Evolutionary conservation across 1,140 invertebrate genomes (phyloP).

Genomic region (Araneus ventricosus): DNA sequence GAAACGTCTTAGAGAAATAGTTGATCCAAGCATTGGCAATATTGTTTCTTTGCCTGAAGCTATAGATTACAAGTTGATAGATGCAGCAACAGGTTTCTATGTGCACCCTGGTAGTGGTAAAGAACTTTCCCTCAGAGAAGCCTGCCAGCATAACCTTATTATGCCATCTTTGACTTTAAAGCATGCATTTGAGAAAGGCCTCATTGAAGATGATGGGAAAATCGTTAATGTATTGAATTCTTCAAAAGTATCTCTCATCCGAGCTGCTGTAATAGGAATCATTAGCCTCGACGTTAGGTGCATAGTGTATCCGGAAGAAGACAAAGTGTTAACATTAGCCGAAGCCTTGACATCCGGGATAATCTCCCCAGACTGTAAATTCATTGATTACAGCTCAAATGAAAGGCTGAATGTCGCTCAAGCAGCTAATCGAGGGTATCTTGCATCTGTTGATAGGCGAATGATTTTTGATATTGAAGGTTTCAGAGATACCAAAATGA

Average conservation of each 20-base stretch:
- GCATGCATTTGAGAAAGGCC: conserved; percentile 89
- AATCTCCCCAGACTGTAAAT: conserved; percentile 87
- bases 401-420: conserved; percentile 87
- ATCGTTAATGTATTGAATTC: conserved; percentile 90
- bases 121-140: conserved; percentile 89
- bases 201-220: conserved; percentile 88
- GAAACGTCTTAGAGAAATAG: conserved; percentile 88
- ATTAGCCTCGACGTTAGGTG: conserved; percentile 92
- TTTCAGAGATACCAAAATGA: conserved; percentile 90
- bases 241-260: conserved; percentile 87
- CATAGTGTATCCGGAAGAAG: conserved; percentile 87
- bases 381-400: conserved; percentile 86
- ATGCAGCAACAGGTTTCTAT: conserved; percentile 89
- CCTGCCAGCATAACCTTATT: conserved; percentile 88
- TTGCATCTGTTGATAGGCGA: conserved; percentile 91
- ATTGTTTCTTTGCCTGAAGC: conserved; percentile 91
- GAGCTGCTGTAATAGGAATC: conserved; percentile 91
- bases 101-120: conserved; percentile 87
- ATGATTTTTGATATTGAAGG: conserved; percentile 95
- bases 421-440: conserved; percentile 91
- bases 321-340: conserved; percentile 89
- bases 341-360: conserved; percentile 91
- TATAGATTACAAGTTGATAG: conserved; percentile 88
- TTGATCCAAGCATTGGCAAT: conserved; percentile 87
- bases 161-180: conserved; percentile 94